These are phyloP conservation scores for Benthosema pterotum DNA, from an alignment of 2,797 vertebrate species.

Conservation along the genomic window DNA sequence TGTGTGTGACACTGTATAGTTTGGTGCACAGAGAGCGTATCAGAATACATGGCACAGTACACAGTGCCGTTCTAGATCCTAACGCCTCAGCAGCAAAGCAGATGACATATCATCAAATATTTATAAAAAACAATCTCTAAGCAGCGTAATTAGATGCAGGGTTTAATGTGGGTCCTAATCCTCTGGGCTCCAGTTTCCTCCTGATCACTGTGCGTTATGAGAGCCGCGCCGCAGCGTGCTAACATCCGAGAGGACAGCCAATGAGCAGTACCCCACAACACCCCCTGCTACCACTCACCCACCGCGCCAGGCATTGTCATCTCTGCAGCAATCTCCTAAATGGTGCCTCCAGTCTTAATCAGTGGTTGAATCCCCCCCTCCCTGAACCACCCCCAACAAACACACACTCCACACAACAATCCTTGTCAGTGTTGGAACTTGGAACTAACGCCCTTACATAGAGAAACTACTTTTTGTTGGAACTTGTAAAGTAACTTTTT, in stretches of 20 bases:
- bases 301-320: conserved; percentile 45
- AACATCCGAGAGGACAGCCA: conserved; percentile 32
- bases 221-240: conserved; percentile 54
- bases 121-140: conserved; percentile 83
- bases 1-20: conserved; percentile 15
- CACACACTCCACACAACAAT: conserved; percentile 14
- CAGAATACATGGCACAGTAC: background rate
- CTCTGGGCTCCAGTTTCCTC: conserved; percentile 56
- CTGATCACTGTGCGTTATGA: conserved; percentile 33
- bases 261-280: conserved; percentile 36
- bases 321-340: conserved; percentile 27
- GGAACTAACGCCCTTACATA: too few relatives aligned
- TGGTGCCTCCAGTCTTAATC: conserved; percentile 48
- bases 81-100: conserved; percentile 62
- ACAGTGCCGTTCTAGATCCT: background rate
- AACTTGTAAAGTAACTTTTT: too few relatives aligned
- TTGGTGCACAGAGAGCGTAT: too few relatives aligned
- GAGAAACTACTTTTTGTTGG: too few relatives aligned
- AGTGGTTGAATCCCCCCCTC: conserved; percentile 31
- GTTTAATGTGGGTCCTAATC: conserved; percentile 72
- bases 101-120: conserved; percentile 88
- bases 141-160: conserved; percentile 80
- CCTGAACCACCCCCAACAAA: conserved; percentile 1
- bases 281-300: too few relatives aligned
- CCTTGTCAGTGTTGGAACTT: too few relatives aligned